These are phyloP conservation scores for Cydia amplana DNA, from an alignment of 1,140 invertebrate genomes.

Conservation along the genomic window DNA sequence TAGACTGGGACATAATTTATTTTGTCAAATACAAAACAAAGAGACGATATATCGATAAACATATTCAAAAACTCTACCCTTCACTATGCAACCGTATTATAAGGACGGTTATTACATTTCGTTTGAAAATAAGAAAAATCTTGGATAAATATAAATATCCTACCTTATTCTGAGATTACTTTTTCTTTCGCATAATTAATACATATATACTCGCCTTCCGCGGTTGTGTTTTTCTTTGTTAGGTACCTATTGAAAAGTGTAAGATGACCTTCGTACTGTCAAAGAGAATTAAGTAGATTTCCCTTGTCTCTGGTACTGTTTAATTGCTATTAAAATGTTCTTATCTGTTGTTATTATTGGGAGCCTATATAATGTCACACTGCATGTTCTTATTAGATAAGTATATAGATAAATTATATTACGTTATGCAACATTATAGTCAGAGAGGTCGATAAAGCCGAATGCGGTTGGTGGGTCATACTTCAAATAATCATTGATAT, in stretches of 20 bases:
- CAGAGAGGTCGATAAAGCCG: too few relatives aligned
- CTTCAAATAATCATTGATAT: too few relatives aligned
- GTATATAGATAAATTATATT: too few relatives aligned
- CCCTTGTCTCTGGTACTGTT: too few relatives aligned
- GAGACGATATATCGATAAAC: not conserved
- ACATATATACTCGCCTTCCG: not conserved
- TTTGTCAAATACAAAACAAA: not conserved
- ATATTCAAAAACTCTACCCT: not conserved
- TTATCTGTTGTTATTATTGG: too few relatives aligned
- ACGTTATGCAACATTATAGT: too few relatives aligned
- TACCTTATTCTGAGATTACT: not conserved
- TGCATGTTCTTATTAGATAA: too few relatives aligned
- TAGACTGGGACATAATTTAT: too few relatives aligned
- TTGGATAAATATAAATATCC: slow-evolving; percentile 1
- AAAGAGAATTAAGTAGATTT: too few relatives aligned
- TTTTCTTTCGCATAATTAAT: not conserved
- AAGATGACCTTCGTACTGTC: not conserved
- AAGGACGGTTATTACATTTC: not conserved
- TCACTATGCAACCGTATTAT: not conserved
- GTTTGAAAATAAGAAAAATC: slow-evolving; percentile 5
- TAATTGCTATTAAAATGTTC: too few relatives aligned
- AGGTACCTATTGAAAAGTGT: not conserved
- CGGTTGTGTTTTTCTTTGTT: not conserved
- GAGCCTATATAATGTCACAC: too few relatives aligned
- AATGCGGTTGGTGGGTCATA: too few relatives aligned